These are phyloP conservation scores for Mactromeris polynyma DNA, from an alignment of 2,888 invertebrate genomes.

Conservation along the genomic window DNA sequence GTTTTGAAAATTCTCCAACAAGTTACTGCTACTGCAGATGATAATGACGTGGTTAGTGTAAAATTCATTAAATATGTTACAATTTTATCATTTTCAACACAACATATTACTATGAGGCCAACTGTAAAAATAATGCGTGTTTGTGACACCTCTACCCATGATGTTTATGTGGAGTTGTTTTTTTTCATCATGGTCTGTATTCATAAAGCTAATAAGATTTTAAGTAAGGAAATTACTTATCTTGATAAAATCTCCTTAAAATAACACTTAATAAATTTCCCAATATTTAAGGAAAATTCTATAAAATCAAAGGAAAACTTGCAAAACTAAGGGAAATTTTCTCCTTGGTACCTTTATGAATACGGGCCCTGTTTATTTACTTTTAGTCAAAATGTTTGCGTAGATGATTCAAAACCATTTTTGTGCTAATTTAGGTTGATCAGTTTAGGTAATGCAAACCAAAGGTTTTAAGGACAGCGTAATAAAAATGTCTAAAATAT, in stretches of 20 bases:
- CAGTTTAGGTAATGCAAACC: not conserved
- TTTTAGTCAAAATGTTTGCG: not conserved
- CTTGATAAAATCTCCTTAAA: too few species aligned
- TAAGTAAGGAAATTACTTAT: too few species aligned
- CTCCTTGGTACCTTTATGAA: not conserved
- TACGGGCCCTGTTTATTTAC: not conserved
- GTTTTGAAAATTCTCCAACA: slow-evolving; percentile 33
- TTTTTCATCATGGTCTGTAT: not conserved
- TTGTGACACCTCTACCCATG: not conserved
- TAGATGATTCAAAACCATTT: not conserved
- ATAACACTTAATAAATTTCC: too few species aligned
- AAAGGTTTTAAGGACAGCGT: not conserved
- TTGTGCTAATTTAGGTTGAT: not conserved
- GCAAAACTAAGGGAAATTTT: too few species aligned
- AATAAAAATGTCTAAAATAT: not conserved
- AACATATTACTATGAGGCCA: too few species aligned
- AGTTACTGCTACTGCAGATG: slow-evolving; percentile 39
- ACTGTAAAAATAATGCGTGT: not conserved
- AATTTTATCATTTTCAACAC: not conserved
- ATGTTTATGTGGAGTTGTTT: not conserved
- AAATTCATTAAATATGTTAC: not conserved
- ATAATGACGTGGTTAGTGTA: slow-evolving; percentile 50
- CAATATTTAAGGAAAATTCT: too few species aligned
- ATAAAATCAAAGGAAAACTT: too few species aligned
- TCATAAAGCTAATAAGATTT: too few species aligned